phyloP scores from a whole-genome alignment of 1,140 invertebrate species.

The Drosophila tropicalis region DNA sequence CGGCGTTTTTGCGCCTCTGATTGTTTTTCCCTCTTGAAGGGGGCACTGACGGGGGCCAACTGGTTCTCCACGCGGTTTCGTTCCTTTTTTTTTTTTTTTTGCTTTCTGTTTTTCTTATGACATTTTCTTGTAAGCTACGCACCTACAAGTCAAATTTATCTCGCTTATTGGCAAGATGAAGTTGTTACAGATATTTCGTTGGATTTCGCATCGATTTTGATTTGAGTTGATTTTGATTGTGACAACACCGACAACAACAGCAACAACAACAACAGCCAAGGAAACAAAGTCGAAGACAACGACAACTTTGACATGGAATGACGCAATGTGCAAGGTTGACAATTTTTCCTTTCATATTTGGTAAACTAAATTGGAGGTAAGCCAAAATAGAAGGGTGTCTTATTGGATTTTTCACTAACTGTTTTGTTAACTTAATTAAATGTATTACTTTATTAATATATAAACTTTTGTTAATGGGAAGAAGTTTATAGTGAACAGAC shows the following conservation, averaged over 20 bases:
- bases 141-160: conserved; percentile 80
- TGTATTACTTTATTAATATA: no score
- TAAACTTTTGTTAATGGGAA: no score
- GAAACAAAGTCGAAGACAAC: not conserved
- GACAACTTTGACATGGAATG: conserved; percentile 72
- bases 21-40: conserved; percentile 4
- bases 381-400: conserved; percentile 15
- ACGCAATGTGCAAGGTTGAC: conserved; percentile 65
- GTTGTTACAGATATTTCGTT: conserved; percentile 71
- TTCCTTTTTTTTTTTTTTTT: conserved; percentile 2
- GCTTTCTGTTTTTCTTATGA: conserved; percentile 55
- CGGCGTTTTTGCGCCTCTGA: conserved; percentile 66
- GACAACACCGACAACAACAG: conserved; percentile 50
- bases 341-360: conserved; percentile 47
- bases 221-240: conserved; percentile 72
- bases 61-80: conserved; percentile 36
- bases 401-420: not conserved
- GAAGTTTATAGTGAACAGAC: no score
- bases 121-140: conserved; percentile 79
- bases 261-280: not conserved
- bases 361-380: conserved; percentile 7
- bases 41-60: not conserved
- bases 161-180: conserved; percentile 70
- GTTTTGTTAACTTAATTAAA: not conserved
- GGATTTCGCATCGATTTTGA: conserved; percentile 43